Evolutionary conservation across 2,113 vertebrate genomes (phyloP), one percentile per base, ranked within the genome.

Genomic region (Aldabrachelys gigantea): DNA sequence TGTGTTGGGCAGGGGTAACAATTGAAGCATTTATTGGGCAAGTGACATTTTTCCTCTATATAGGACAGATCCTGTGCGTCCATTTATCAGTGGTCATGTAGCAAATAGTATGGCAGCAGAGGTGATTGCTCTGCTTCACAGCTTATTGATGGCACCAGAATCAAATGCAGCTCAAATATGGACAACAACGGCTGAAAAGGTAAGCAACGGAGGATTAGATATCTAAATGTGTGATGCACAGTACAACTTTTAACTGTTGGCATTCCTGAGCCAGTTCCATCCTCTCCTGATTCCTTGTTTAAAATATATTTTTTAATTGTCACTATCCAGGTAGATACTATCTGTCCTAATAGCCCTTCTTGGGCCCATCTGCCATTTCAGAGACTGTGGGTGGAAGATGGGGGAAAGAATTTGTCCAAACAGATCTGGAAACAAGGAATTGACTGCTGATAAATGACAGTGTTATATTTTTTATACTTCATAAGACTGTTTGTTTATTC

Each of bases 71-170:
- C 99, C 99, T 0, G 99, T 99, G 49, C 98, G 99, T 76, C 99
- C 99, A 0, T 99, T 99, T 95, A 99, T 99, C 97, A 99, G 99
- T 4, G 99, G 99, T 41, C 99, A 99, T 1, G 99, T 99, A 53
- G 99, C 99, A 10, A 99, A 99, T 98, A 99, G 99, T 97, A 99
- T 99, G 99, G 99, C 99, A 8, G 99, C 99, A 4, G 99, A 99
- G 97, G 99, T 99, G 89, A 99, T 99, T 1, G 99, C 99, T 89
- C 96, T 99, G 97, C 98, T 99, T 2, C 99, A 99, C 62, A 99
- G 99, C 96, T 98, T 99, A 86, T 98, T 99, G 49, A 99, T 99
- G 93, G 99, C 99, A 1, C 99, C 99, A 0, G 99, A 99, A 94
- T 99, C 99, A 75, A 99, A 99, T 84, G 99, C 99, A 1, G 99